These are phyloP conservation scores for Lapara coniferarum DNA, from an alignment of 2,888 invertebrate genomes.

Conservation along the genomic window DNA sequence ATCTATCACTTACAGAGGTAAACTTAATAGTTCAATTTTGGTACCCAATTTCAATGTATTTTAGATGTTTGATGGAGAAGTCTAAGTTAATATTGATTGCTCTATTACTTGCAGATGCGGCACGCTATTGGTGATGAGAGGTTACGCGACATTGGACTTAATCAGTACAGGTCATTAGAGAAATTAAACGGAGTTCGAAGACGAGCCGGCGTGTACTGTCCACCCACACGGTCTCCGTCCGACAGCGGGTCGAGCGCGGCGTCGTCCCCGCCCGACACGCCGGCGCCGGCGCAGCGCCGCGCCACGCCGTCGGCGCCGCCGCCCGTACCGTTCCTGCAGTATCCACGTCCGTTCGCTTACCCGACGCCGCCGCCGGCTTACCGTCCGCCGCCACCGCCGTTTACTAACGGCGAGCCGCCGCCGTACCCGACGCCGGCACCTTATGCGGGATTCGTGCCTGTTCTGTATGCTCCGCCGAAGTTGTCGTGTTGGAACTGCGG, in stretches of 20 bases:
- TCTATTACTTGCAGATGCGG: conserved; percentile 75
- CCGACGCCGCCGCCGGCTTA: conserved; percentile 71
- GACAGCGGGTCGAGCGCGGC: conserved; percentile 75
- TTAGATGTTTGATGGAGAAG: too few relatives aligned
- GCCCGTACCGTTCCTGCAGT: conserved; percentile 64
- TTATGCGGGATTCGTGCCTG: conserved; percentile 77
- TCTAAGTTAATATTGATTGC: not conserved
- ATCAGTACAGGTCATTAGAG: conserved; percentile 83
- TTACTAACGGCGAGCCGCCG: conserved; percentile 77
- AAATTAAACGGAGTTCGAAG: conserved; percentile 83
- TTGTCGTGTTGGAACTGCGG: conserved; percentile 97
- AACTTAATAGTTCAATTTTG: conserved; percentile 17
- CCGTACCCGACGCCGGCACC: conserved; percentile 74
- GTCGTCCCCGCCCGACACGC: conserved; percentile 73
- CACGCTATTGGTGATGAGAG: conserved; percentile 86
- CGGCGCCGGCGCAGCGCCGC: conserved; percentile 59
- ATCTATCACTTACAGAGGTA: conserved; percentile 71
- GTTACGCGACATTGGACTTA: conserved; percentile 83
- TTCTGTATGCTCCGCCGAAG: conserved; percentile 84
- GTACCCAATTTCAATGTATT: not conserved
- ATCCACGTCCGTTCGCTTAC: conserved; percentile 70
- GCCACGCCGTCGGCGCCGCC: conserved; percentile 58
- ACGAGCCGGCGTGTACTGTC: conserved; percentile 65
- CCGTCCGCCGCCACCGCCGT: conserved; percentile 73
- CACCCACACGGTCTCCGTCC: conserved; percentile 64